phyloP scores from a whole-genome alignment of 2,888 invertebrate genomes.

The Andrena minutula region DNA sequence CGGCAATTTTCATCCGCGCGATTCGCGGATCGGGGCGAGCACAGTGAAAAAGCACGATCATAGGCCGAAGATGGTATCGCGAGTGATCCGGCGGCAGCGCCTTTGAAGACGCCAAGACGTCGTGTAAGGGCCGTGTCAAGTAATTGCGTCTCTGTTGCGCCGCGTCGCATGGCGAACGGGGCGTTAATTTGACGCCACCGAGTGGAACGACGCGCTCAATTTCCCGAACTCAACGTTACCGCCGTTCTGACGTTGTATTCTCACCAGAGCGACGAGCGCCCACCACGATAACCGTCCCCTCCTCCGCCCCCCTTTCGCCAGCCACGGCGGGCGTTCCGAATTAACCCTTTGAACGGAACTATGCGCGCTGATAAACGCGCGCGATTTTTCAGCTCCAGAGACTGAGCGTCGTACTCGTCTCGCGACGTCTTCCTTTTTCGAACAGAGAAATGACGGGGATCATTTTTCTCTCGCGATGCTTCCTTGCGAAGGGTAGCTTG shows the following conservation, averaged over 20 bases:
- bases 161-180: slow-evolving; percentile 58
- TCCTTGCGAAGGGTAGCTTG: neutral
- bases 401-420: neutral
- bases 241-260: slow-evolving; percentile 43
- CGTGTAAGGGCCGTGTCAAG: slow-evolving; percentile 77
- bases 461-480: neutral
- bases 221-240: slow-evolving; percentile 78
- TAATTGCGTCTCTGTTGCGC: slow-evolving; percentile 79
- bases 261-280: slow-evolving; percentile 19
- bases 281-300: slow-evolving; percentile 35
- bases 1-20: slow-evolving; percentile 44
- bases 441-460: neutral
- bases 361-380: slow-evolving; percentile 47
- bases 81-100: slow-evolving; percentile 62
- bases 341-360: slow-evolving; percentile 50
- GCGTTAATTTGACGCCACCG: slow-evolving; percentile 82
- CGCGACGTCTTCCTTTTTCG: neutral
- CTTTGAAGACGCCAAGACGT: slow-evolving; percentile 77
- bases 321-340: slow-evolving; percentile 34
- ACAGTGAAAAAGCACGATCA: slow-evolving; percentile 36
- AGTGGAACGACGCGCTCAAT: slow-evolving; percentile 81
- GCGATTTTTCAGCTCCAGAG: slow-evolving; percentile 41
- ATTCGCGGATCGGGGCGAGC: slow-evolving; percentile 11
- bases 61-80: slow-evolving; percentile 45
- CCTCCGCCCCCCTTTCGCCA: neutral